A percentile compares a stretch with the other conserved stretches of the same genome.
phyloP scores from a whole-genome alignment of 2,888 invertebrate species.

The Cheilosia impressa region DNA sequence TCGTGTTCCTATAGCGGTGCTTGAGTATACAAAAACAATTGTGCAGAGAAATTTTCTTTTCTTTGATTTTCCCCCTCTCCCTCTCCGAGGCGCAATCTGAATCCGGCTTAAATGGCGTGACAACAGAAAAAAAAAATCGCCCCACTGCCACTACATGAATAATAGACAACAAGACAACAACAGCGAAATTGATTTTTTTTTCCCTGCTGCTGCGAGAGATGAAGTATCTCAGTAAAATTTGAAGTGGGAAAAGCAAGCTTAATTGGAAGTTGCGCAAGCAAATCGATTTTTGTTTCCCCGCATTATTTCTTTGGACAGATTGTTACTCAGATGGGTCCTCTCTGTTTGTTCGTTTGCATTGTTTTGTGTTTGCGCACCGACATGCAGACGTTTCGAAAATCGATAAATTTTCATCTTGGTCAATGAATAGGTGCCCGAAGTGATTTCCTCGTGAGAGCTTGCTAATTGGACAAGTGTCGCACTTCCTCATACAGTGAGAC shows the following conservation, averaged over 20 bases:
- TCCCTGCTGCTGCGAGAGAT: constrained; percentile 18
- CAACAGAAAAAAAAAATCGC: constrained; percentile 38
- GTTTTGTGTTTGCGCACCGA: constrained; percentile 36
- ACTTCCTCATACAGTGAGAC: not conserved
- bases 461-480: constrained; percentile 50
- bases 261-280: constrained; percentile 75
- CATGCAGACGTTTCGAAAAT: constrained; percentile 72
- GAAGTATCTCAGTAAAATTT: constrained; percentile 55
- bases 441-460: constrained; percentile 53
- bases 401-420: constrained; percentile 47
- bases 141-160: constrained; percentile 31
- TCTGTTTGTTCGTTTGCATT: constrained; percentile 43
- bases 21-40: constrained; percentile 38
- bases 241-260: constrained; percentile 69
- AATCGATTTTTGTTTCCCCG: constrained; percentile 62
- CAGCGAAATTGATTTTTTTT: constrained; percentile 4
- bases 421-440: not conserved
- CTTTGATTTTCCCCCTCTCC: constrained; percentile 37
- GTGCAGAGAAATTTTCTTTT: constrained; percentile 59
- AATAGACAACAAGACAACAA: constrained; percentile 46
- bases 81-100: constrained; percentile 25
- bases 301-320: constrained; percentile 32
- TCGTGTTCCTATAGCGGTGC: constrained; percentile 9
- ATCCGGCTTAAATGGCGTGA: constrained; percentile 63
- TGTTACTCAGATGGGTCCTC: constrained; percentile 32